Evolutionary conservation across 2,113 vertebrate genomes (phyloP).

Genomic region (Gnathonemus echidnorhynchus): DNA sequence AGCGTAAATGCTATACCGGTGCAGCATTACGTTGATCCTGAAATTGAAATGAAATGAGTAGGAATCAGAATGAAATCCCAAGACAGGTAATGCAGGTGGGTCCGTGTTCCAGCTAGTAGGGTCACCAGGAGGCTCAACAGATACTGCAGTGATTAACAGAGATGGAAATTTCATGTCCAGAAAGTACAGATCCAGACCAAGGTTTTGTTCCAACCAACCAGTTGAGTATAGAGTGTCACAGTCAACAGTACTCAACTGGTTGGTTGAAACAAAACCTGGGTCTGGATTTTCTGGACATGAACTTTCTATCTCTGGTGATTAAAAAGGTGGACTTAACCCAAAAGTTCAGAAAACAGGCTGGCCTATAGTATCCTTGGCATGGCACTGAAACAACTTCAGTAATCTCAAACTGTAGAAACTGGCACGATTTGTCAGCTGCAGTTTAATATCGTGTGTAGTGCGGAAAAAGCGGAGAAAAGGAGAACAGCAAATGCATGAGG

Average conservation of each 20-base stretch:
- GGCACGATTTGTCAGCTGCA: not conserved
- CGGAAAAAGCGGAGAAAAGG: not conserved
- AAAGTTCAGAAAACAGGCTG: not conserved
- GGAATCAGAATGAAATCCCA: not conserved
- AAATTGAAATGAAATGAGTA: not conserved
- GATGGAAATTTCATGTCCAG: not conserved
- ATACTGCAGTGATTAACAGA: not conserved
- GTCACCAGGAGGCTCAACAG: not conserved
- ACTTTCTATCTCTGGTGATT: not conserved
- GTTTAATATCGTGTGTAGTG: not conserved
- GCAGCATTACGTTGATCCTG: not conserved
- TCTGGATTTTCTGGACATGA: not conserved
- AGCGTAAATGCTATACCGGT: not conserved
- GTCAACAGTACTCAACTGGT: not conserved
- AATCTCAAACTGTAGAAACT: not conserved
- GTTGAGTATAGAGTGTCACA: not conserved
- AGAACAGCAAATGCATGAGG: not conserved
- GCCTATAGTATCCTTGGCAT: not conserved
- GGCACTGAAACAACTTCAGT: not conserved
- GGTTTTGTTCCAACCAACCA: not conserved
- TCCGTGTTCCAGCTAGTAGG: not conserved
- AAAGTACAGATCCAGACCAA: not conserved
- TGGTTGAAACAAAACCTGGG: not conserved
- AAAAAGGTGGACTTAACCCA: not conserved
- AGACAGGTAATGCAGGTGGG: not conserved